phyloP scores from a whole-genome alignment of 2,888 invertebrate genomes.

The Drosophila prostipennis region DNA sequence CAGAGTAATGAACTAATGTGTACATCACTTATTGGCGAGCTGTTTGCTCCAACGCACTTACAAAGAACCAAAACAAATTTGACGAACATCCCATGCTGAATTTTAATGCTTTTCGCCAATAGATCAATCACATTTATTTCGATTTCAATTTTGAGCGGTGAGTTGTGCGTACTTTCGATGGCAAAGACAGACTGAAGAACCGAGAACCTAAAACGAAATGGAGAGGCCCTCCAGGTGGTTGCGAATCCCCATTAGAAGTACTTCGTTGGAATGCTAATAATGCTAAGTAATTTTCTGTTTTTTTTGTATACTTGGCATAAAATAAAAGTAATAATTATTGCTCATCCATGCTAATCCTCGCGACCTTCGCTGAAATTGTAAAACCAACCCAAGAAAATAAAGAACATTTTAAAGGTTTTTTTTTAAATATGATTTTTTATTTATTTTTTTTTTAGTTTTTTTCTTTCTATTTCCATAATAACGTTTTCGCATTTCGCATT shows the following conservation, averaged over 20 bases:
- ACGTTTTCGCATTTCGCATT: constrained; percentile 70
- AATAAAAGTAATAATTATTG: constrained; percentile 12
- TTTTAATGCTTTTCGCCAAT: constrained; percentile 41
- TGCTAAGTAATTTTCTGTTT: constrained; percentile 49
- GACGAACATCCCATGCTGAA: constrained; percentile 56
- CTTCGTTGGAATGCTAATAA: constrained; percentile 53
- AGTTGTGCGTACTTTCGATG: constrained; percentile 61
- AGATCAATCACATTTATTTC: constrained; percentile 25
- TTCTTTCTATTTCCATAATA: constrained; percentile 71
- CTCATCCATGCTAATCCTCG: constrained; percentile 32
- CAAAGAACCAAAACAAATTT: constrained; percentile 47
- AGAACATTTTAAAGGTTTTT: constrained; percentile 22
- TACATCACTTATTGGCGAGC: not conserved
- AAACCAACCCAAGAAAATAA: not conserved
- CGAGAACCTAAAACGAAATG: constrained; percentile 30
- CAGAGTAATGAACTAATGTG: not conserved
- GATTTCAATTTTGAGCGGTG: constrained; percentile 1
- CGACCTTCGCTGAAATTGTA: constrained; percentile 47
- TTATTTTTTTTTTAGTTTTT: constrained; percentile 62
- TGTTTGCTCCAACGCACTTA: constrained; percentile 47
- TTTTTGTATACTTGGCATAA: not conserved
- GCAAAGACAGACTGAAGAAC: constrained; percentile 55
- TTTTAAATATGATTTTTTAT: constrained; percentile 68
- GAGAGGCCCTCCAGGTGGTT: constrained; percentile 23
- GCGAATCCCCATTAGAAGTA: constrained; percentile 54